Conservation (phyloP, 1,140 invertebrate genomes). For the Hyles vespertilio region DNA sequence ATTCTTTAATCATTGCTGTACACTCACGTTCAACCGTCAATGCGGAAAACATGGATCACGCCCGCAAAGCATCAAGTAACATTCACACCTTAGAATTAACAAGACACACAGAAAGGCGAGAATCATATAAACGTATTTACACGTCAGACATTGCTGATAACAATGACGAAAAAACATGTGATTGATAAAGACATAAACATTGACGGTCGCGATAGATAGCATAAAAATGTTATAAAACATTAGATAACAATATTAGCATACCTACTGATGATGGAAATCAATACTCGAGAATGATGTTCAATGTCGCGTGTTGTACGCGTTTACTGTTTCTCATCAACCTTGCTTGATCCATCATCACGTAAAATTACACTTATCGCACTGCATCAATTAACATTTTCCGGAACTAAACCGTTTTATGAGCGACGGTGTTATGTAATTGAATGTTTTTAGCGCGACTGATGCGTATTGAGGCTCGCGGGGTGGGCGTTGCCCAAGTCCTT, state of each 20-base stretch:
- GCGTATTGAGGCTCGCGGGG: slow-evolving; percentile 3
- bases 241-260: slow-evolving; percentile 7
- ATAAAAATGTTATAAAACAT: neutral
- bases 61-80: too few species aligned
- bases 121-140: too few species aligned
- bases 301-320: slow-evolving; percentile 23
- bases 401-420: slow-evolving; percentile 13
- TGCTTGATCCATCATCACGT: slow-evolving; percentile 2
- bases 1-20: too few species aligned
- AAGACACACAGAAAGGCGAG: too few species aligned
- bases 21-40: too few species aligned
- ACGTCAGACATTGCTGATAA: too few species aligned
- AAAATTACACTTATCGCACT: slow-evolving; percentile 6
- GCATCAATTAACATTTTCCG: slow-evolving; percentile 31
- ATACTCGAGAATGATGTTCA: slow-evolving; percentile 28
- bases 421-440: slow-evolving; percentile 17
- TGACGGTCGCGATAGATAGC: neutral
- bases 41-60: too few species aligned
- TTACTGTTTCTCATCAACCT: slow-evolving; percentile 18
- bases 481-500: slow-evolving; percentile 17
- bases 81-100: too few species aligned
- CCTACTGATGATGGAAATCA: slow-evolving; percentile 28
- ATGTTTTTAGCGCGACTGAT: slow-evolving; percentile 15
- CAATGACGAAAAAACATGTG: neutral
- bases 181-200: neutral